These are phyloP conservation scores for Egretta garzetta DNA, from an alignment of 2,113 vertebrate genomes.

Conservation along the genomic window DNA sequence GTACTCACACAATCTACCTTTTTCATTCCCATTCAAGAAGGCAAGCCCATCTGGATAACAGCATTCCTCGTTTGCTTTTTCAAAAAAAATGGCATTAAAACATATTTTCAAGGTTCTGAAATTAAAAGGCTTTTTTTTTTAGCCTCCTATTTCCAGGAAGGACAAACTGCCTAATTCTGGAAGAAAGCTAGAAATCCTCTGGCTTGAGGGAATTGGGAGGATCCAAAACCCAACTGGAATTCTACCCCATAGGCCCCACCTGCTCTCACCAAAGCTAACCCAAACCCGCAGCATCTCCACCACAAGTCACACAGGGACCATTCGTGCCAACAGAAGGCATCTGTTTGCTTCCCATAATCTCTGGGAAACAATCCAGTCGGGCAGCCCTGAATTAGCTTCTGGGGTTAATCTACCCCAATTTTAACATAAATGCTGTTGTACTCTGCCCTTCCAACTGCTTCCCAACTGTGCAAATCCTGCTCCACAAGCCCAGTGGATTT, in stretches of 20 bases:
- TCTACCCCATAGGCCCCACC: neutral
- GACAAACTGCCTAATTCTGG: neutral
- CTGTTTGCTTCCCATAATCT: slow-evolving; percentile 1
- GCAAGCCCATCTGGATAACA: neutral
- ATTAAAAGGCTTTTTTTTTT: neutral
- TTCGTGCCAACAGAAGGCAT: neutral
- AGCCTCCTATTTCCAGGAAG: neutral
- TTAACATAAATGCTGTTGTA: neutral
- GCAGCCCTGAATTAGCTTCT: slow-evolving; percentile 1
- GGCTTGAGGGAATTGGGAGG: neutral
- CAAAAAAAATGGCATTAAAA: neutral
- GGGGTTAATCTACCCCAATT: neutral
- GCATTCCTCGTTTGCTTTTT: neutral
- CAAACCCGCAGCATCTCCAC: neutral
- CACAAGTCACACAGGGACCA: neutral
- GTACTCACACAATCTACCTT: neutral
- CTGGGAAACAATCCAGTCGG: neutral
- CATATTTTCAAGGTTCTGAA: neutral
- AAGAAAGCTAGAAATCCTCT: neutral
- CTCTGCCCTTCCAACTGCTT: neutral
- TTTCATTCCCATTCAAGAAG: neutral
- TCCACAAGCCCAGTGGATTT: neutral
- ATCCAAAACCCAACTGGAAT: neutral
- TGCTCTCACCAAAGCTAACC: neutral
- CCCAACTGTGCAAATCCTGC: neutral